Evolutionary conservation across 2,797 vertebrate genomes (phyloP).

Genomic region (Potorous gilbertii): DNA sequence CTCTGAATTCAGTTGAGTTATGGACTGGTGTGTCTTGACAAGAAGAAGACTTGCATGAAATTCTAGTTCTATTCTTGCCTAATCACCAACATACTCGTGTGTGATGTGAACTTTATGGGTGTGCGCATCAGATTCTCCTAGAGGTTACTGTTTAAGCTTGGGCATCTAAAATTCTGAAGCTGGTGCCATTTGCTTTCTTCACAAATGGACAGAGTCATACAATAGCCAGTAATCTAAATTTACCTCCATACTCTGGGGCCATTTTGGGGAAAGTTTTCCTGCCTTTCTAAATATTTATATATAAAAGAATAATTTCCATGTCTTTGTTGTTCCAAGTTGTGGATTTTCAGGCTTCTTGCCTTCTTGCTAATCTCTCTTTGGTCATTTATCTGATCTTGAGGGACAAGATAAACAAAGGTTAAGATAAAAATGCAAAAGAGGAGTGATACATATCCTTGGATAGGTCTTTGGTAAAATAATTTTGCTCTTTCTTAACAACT

Average conservation of each 20-base stretch:
- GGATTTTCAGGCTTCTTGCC: background rate
- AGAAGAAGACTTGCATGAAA: conserved; percentile 4
- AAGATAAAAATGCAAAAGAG: background rate
- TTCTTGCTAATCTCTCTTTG: background rate
- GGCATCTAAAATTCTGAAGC: conserved; percentile 17
- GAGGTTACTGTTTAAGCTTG: conserved; percentile 25
- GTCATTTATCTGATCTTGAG: conserved; percentile 12
- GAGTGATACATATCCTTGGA: background rate
- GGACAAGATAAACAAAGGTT: background rate
- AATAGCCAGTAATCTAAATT: conserved; percentile 14
- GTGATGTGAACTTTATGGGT: background rate
- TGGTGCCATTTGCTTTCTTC: conserved; percentile 30
- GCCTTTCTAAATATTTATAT: conserved; percentile 13
- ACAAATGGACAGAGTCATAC: background rate
- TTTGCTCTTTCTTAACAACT: conserved; percentile 40
- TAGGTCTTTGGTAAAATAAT: background rate
- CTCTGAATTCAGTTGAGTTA: conserved; percentile 16
- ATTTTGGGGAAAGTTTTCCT: background rate
- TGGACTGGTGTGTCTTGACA: background rate
- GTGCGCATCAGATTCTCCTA: conserved; percentile 28
- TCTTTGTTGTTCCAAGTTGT: background rate
- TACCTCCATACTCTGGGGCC: background rate
- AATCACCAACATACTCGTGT: background rate
- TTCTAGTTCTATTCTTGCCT: background rate
- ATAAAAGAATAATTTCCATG: conserved; percentile 7